phyloP scores from a whole-genome alignment of 2,888 invertebrate genomes.

The Heliconius erato region DNA sequence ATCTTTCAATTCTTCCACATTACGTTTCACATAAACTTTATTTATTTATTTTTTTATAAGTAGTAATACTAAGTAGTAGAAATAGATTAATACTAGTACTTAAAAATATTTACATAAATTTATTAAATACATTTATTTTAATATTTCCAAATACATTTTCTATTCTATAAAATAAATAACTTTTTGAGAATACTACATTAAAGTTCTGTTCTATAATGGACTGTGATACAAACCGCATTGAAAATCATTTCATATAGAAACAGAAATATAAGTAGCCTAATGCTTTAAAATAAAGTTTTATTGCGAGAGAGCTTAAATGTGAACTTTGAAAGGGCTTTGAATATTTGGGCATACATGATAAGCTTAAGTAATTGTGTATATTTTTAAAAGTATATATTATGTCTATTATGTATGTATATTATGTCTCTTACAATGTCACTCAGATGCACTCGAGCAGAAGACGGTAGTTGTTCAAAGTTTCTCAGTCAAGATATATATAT shows the following conservation, averaged over 20 bases:
- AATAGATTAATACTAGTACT: too few species aligned
- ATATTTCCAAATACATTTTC: not conserved
- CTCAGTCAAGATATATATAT: too few species aligned
- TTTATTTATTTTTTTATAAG: too few species aligned
- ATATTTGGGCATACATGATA: not conserved
- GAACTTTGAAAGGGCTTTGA: not conserved
- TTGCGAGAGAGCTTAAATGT: not conserved
- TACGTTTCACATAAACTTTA: too few species aligned
- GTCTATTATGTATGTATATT: too few species aligned
- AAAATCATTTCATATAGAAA: constrained; percentile 8
- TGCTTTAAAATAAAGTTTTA: not conserved
- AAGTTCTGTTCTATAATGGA: not conserved
- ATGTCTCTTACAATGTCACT: too few species aligned
- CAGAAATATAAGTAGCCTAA: not conserved
- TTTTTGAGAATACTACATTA: not conserved
- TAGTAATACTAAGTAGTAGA: too few species aligned
- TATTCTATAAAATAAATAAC: not conserved
- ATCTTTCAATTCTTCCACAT: too few species aligned
- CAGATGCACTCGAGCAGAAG: too few species aligned
- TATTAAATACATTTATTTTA: not conserved
- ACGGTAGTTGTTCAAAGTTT: too few species aligned
- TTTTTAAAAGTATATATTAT: not conserved
- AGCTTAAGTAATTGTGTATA: not conserved
- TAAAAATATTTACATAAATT: not conserved
- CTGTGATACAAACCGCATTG: not conserved